Conservation (phyloP, 2,797 vertebrate species). For the Diceros bicornis region DNA sequence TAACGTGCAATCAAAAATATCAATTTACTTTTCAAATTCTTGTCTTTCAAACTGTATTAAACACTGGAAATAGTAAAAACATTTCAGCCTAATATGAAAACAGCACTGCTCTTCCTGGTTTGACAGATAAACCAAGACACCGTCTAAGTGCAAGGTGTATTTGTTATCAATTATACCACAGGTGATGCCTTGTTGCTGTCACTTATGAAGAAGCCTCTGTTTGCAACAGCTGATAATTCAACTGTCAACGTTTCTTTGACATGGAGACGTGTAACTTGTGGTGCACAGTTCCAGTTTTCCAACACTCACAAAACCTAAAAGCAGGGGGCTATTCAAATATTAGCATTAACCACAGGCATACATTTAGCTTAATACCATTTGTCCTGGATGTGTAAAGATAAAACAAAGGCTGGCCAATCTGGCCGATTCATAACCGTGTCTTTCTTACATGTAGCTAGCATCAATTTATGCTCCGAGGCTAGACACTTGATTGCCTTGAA, state of each 20-base stretch:
- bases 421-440: not conserved
- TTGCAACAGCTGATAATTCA: constrained; percentile 81
- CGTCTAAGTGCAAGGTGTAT: not conserved
- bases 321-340: not conserved
- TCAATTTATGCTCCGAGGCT: not conserved
- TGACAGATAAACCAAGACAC: constrained; percentile 20
- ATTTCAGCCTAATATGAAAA: constrained; percentile 11
- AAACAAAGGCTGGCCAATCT: not conserved
- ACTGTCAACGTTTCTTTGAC: constrained; percentile 76
- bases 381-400: not conserved
- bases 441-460: not conserved
- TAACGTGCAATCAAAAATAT: not conserved
- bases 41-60: constrained; percentile 54
- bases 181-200: constrained; percentile 27
- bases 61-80: not conserved
- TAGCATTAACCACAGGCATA: not conserved
- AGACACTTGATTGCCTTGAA: not conserved
- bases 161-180: constrained; percentile 50
- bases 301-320: constrained; percentile 40
- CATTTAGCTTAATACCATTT: not conserved
- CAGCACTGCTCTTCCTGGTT: constrained; percentile 23
- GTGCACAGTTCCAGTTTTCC: constrained; percentile 31
- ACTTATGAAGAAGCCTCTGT: constrained; percentile 55
- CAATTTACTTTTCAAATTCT: constrained; percentile 66
- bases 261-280: not conserved